These are phyloP conservation scores for Agonopterix arenella DNA, from an alignment of 2,888 invertebrate genomes.

Conservation along the genomic window DNA sequence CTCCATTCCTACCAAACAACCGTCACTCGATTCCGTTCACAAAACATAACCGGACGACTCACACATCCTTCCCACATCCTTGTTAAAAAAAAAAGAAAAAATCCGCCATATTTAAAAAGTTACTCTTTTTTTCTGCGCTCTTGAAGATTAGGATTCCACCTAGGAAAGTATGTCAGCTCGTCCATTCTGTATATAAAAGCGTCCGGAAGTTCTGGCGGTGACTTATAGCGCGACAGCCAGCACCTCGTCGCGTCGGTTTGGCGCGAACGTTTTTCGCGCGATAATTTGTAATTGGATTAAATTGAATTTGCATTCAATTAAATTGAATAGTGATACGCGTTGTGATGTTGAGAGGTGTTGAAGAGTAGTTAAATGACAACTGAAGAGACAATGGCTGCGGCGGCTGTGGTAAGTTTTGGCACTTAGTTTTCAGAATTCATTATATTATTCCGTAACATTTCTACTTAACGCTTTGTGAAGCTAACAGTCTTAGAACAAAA, in stretches of 20 bases:
- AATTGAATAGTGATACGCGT: conserved; percentile 10
- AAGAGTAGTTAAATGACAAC: conserved; percentile 38
- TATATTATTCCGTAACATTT: background rate
- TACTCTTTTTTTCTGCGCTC: too few relatives aligned
- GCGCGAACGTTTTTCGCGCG: conserved; percentile 16
- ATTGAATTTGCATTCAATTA: conserved; percentile 4
- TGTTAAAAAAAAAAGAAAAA: background rate
- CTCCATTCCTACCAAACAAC: conserved; percentile 44
- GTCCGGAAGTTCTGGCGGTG: conserved; percentile 17
- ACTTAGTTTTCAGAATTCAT: background rate
- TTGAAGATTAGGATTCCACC: too few relatives aligned
- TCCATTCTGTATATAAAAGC: conserved; percentile 15
- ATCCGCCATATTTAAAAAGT: background rate
- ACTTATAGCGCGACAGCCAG: conserved; percentile 15
- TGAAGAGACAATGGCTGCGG: conserved; percentile 48
- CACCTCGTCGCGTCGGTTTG: conserved; percentile 8
- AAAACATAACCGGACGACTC: conserved; percentile 75
- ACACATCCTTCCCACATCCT: background rate
- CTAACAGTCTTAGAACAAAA: too few relatives aligned
- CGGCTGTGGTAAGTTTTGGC: conserved; percentile 44
- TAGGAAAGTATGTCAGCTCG: conserved; percentile 3
- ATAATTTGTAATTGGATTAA: conserved; percentile 11
- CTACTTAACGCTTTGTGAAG: too few relatives aligned
- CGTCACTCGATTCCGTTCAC: conserved; percentile 68
- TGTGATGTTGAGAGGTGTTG: conserved; percentile 18